These are phyloP conservation scores for Setophaga petechia DNA, from an alignment of 2,113 vertebrate species.

Conservation along the genomic window DNA sequence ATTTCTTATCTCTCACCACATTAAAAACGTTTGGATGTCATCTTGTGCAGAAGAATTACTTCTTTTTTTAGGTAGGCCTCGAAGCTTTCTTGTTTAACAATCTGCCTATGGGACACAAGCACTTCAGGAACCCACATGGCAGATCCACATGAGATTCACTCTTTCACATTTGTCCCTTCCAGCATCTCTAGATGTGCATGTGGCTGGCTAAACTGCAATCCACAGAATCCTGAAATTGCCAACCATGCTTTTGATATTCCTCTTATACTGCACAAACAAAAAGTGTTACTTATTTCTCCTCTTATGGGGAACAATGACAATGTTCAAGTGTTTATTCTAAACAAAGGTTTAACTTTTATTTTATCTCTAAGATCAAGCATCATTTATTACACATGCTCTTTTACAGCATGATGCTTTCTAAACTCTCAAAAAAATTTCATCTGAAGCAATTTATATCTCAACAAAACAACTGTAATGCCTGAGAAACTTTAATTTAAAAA, in stretches of 20 bases:
- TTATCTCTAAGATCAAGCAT: not conserved
- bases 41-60: not conserved
- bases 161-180: not conserved
- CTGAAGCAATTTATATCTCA: not conserved
- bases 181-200: not conserved
- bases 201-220: not conserved
- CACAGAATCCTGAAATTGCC: not conserved
- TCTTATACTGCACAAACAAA: not conserved
- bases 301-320: not conserved
- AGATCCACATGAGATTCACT: not conserved
- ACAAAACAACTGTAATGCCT: not conserved
- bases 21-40: not conserved
- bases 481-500: not conserved
- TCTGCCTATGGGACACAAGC: not conserved
- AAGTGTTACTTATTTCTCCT: not conserved
- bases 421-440: not conserved
- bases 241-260: not conserved
- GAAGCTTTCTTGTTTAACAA: not conserved
- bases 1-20: not conserved
- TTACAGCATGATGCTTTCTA: not conserved
- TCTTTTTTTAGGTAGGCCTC: not conserved
- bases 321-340: not conserved
- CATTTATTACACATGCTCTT: not conserved
- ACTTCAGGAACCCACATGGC: not conserved
- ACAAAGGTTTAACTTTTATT: not conserved